These are phyloP conservation scores for Champsocephalus gunnari DNA, from an alignment of 2,797 vertebrate genomes.

Conservation along the genomic window DNA sequence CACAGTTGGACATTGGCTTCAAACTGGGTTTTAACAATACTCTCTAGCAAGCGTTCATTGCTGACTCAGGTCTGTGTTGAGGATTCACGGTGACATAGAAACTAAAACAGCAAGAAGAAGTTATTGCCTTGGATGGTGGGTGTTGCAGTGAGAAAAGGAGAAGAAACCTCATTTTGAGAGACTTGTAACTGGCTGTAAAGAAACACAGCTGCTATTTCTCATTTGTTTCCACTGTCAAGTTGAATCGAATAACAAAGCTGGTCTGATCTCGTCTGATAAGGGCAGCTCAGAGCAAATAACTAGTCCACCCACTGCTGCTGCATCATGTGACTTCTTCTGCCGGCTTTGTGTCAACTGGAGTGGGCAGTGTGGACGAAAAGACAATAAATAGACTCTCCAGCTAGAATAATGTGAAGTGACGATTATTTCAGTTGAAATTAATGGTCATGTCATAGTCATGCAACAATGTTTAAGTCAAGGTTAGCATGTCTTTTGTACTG, in stretches of 20 bases:
- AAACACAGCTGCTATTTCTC: slow-evolving; percentile 22
- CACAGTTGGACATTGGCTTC: background rate
- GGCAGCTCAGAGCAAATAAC: slow-evolving; percentile 40
- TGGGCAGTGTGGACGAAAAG: background rate
- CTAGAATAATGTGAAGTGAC: background rate
- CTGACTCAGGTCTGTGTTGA: background rate
- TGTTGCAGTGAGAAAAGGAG: background rate
- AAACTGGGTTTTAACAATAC: slow-evolving; percentile 6
- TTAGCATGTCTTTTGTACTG: background rate
- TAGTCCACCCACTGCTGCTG: slow-evolving; percentile 11
- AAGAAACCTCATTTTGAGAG: slow-evolving; percentile 14
- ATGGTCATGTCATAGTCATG: no score
- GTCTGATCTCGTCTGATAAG: slow-evolving; percentile 32
- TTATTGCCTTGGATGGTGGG: background rate
- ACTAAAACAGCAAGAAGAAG: slow-evolving; percentile 1
- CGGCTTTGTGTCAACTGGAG: background rate
- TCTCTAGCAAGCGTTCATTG: background rate
- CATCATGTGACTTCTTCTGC: slow-evolving; percentile 11
- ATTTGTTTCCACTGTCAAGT: slow-evolving; percentile 24
- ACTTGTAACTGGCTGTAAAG: slow-evolving; percentile 4
- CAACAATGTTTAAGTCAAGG: background rate
- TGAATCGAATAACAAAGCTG: slow-evolving; percentile 26
- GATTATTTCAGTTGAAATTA: background rate
- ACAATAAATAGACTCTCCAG: background rate
- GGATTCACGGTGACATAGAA: background rate